A percentile compares a stretch with the other conserved stretches of the same genome.
Conservation (phyloP, 1,140 invertebrate species). For the Homalodisca vitripennis region DNA sequence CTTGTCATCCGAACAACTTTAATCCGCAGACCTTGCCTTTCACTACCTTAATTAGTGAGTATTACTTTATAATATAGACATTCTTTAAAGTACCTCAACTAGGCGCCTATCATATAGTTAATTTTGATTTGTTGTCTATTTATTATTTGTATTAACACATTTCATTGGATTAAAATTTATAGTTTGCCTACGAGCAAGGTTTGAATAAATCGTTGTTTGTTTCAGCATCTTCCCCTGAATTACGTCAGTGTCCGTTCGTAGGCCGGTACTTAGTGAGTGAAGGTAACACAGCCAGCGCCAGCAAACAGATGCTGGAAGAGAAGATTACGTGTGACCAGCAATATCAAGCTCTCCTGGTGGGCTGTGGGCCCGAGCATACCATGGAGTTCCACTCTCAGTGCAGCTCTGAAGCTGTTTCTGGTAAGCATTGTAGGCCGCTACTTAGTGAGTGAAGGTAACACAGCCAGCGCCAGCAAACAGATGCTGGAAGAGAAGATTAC, state of each 20-base stretch:
- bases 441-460: slow-evolving; percentile 33
- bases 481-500: neutral
- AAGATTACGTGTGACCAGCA: slow-evolving; percentile 13
- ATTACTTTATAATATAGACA: neutral
- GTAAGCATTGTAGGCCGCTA: too few relatives aligned
- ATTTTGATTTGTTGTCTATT: neutral
- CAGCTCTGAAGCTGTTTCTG: slow-evolving; percentile 37
- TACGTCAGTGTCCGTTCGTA: slow-evolving; percentile 37
- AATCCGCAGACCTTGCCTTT: slow-evolving; percentile 46
- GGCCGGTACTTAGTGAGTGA: slow-evolving; percentile 38
- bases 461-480: slow-evolving; percentile 23
- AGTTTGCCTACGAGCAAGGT: neutral
- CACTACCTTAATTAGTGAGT: slow-evolving; percentile 51
- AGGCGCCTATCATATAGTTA: neutral
- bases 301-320: neutral
- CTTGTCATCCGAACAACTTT: slow-evolving; percentile 49
- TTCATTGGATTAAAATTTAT: neutral
- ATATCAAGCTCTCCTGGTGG: slow-evolving; percentile 24
- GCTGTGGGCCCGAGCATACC: slow-evolving; percentile 44
- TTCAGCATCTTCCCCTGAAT: slow-evolving; percentile 36
- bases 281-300: slow-evolving; percentile 27
- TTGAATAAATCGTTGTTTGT: slow-evolving; percentile 16
- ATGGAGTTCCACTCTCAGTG: slow-evolving; percentile 71
- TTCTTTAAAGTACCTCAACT: neutral
- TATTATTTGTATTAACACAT: neutral